Conservation (phyloP, 2,888 invertebrate genomes). For the Oscheius sp. region DNA sequence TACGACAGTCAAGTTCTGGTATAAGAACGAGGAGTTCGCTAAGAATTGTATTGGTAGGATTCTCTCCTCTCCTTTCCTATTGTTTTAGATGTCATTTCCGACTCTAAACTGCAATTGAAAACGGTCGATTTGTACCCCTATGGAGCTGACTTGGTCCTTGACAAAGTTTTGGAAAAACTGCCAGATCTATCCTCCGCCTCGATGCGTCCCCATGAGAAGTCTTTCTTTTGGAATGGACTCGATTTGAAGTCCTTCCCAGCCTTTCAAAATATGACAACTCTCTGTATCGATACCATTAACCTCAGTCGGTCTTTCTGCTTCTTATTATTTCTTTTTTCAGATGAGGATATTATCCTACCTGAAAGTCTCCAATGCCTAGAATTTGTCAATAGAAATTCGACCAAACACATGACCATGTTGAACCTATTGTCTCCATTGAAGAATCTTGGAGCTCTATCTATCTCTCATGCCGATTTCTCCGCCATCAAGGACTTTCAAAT, state of each 20-base stretch:
- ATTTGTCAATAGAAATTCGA: constrained; percentile 3
- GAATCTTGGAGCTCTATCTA: constrained; percentile 9
- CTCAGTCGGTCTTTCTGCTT: neutral
- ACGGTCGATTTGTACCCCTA: constrained; percentile 24
- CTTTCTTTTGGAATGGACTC: constrained; percentile 14
- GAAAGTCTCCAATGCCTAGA: constrained; percentile 1
- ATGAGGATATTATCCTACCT: neutral
- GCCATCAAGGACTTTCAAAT: neutral
- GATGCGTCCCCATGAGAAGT: constrained; percentile 18
- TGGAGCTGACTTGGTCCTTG: neutral
- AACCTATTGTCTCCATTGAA: neutral
- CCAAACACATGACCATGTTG: neutral
- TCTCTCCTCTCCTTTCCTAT: neutral
- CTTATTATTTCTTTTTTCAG: neutral
- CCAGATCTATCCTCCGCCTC: neutral
- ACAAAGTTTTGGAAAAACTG: neutral
- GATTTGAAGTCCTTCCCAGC: neutral
- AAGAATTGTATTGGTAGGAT: constrained; percentile 12
- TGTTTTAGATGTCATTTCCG: neutral
- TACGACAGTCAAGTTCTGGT: constrained; percentile 23
- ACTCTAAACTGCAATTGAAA: constrained; percentile 2
- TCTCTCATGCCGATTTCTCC: constrained; percentile 10
- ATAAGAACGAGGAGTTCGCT: constrained; percentile 9
- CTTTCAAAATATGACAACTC: constrained; percentile 2
- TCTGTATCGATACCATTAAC: constrained; percentile 7